Evolutionary conservation across 2,888 invertebrate species (phyloP).

Genomic region (Anticlea derivata): DNA sequence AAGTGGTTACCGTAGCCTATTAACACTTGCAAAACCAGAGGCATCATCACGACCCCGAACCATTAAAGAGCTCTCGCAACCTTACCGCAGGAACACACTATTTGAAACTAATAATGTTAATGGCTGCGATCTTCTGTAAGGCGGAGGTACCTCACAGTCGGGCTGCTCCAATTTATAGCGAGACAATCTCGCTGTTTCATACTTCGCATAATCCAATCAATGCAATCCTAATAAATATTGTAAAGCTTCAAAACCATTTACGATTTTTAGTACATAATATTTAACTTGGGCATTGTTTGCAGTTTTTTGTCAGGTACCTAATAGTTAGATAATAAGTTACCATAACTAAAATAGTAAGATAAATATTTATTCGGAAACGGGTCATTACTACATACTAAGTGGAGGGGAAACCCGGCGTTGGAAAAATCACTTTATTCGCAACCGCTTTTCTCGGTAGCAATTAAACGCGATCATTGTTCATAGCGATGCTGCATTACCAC

Average conservation of each 20-base stretch:
- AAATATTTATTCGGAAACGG: conserved; percentile 42
- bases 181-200: too few relatives aligned
- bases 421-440: conserved; percentile 52
- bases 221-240: neutral
- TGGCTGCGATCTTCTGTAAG: too few relatives aligned
- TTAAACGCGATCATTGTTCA: conserved; percentile 65
- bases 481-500: conserved; percentile 52
- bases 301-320: conserved; percentile 13
- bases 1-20: too few relatives aligned
- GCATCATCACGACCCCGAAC: too few relatives aligned
- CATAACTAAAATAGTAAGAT: conserved; percentile 27
- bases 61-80: too few relatives aligned
- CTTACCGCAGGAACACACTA: too few relatives aligned
- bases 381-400: conserved; percentile 45
- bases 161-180: too few relatives aligned
- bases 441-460: conserved; percentile 64
- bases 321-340: conserved; percentile 15
- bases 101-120: too few relatives aligned
- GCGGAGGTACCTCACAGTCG: too few relatives aligned
- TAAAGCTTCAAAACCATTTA: neutral
- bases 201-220: too few relatives aligned
- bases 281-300: conserved; percentile 3
- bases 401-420: conserved; percentile 65
- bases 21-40: too few relatives aligned
- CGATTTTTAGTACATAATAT: neutral